Evolutionary conservation across 2,113 vertebrate genomes (phyloP).

Genomic region (Eptesicus fuscus): DNA sequence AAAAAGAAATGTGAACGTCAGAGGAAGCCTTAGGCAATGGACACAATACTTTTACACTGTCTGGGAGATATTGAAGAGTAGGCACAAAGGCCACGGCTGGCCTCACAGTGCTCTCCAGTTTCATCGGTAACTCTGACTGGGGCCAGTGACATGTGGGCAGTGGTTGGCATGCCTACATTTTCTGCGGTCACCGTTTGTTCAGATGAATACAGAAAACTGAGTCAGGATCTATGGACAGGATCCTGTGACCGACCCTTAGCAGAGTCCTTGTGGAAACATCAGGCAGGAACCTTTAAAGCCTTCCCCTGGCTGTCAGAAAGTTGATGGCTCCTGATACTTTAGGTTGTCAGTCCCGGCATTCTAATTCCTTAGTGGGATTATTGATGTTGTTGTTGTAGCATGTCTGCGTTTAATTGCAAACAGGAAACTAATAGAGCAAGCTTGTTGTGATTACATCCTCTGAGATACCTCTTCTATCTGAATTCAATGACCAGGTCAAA

Average conservation of each 20-base stretch:
- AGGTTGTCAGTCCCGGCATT: not conserved
- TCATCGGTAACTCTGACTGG: not conserved
- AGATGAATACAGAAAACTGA: not conserved
- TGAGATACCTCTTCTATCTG: not conserved
- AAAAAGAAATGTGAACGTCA: not conserved
- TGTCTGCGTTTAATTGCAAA: conserved; percentile 45
- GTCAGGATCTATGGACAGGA: not conserved
- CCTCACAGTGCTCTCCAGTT: not conserved
- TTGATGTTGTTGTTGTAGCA: not conserved
- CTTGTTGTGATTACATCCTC: conserved; percentile 4
- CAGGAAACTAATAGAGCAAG: not conserved
- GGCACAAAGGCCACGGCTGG: not conserved
- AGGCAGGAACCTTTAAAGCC: not conserved
- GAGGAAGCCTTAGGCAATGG: not conserved
- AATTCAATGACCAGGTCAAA: not conserved
- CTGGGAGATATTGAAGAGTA: not conserved
- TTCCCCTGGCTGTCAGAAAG: not conserved
- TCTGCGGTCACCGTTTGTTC: not conserved
- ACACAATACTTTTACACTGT: not conserved
- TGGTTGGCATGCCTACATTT: not conserved
- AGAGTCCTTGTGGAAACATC: not conserved
- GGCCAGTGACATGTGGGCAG: not conserved
- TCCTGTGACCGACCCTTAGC: not conserved
- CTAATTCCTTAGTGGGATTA: not conserved
- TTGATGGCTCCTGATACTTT: not conserved